These are phyloP conservation scores for Megaceryle alcyon DNA, from an alignment of 2,797 vertebrate genomes.

Conservation along the genomic window DNA sequence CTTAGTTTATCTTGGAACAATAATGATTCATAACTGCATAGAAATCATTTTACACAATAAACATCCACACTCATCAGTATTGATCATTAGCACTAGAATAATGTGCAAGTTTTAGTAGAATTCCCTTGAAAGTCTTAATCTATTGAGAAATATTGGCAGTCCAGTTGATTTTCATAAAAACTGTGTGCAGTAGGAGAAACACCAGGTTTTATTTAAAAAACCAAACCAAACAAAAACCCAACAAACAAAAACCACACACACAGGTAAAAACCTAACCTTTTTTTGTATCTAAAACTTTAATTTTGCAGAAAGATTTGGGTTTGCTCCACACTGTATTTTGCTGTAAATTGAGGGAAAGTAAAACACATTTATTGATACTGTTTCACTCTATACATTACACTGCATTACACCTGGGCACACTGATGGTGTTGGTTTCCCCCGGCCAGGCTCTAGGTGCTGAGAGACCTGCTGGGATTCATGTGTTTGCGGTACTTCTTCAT, in stretches of 20 bases:
- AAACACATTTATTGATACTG: not conserved
- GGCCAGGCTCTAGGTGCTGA: slow-evolving; percentile 84
- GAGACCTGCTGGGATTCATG: slow-evolving; percentile 83
- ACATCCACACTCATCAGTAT: not conserved
- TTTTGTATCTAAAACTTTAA: not conserved
- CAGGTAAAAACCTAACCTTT: not conserved
- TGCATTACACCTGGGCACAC: not conserved
- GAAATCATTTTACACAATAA: not conserved
- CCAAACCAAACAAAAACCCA: too few species aligned
- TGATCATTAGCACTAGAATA: not conserved
- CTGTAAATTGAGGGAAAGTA: not conserved
- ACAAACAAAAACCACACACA: not conserved
- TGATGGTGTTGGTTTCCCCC: not conserved
- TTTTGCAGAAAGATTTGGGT: not conserved
- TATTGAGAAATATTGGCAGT: not conserved
- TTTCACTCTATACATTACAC: not conserved
- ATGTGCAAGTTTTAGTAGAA: not conserved
- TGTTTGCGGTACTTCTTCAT: slow-evolving; percentile 87
- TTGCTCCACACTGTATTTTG: not conserved
- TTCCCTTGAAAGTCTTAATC: not conserved
- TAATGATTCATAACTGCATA: not conserved
- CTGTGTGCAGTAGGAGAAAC: not conserved
- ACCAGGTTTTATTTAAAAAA: not conserved
- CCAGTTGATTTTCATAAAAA: not conserved
- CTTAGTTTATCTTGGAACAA: not conserved